A percentile compares a stretch with the other conserved stretches of the same genome.
Conservation (phyloP, 2,888 invertebrate species). For the Tetrapedia diversipes region DNA sequence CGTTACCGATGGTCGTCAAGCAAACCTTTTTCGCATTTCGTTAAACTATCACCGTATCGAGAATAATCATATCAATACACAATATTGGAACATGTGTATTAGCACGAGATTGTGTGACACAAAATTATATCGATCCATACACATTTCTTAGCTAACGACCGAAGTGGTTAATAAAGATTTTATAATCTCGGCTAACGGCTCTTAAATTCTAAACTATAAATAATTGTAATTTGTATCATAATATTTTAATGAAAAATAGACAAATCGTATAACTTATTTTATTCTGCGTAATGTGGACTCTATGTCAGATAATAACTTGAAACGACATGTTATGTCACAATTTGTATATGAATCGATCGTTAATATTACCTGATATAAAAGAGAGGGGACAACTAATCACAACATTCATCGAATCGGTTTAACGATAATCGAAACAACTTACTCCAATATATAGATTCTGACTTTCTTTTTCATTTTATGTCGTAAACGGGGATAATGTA, state of each 20-base stretch:
- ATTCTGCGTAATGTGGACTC: constrained; percentile 77
- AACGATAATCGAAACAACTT: constrained; percentile 48
- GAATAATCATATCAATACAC: constrained; percentile 59
- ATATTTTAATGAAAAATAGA: constrained; percentile 77
- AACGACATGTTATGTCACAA: constrained; percentile 68
- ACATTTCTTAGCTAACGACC: constrained; percentile 52
- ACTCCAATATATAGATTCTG: constrained; percentile 53
- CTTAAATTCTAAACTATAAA: constrained; percentile 78
- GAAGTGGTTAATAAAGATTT: constrained; percentile 68
- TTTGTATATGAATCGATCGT: constrained; percentile 70
- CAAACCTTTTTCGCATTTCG: constrained; percentile 31
- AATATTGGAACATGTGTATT: constrained; percentile 53
- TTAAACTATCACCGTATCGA: constrained; percentile 24
- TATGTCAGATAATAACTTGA: constrained; percentile 70
- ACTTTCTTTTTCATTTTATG: constrained; percentile 58
- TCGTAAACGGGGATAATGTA: constrained; percentile 41
- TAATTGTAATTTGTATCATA: constrained; percentile 80
- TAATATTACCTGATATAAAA: constrained; percentile 56
- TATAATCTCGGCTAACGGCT: constrained; percentile 77
- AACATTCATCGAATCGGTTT: constrained; percentile 53
- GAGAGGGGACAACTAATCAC: constrained; percentile 25
- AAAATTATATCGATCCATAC: constrained; percentile 56
- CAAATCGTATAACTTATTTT: constrained; percentile 80
- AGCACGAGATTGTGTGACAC: constrained; percentile 67
- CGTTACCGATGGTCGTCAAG: not conserved